These are phyloP conservation scores for Drosophila borealis DNA, from an alignment of 2,888 invertebrate genomes.

Conservation along the genomic window DNA sequence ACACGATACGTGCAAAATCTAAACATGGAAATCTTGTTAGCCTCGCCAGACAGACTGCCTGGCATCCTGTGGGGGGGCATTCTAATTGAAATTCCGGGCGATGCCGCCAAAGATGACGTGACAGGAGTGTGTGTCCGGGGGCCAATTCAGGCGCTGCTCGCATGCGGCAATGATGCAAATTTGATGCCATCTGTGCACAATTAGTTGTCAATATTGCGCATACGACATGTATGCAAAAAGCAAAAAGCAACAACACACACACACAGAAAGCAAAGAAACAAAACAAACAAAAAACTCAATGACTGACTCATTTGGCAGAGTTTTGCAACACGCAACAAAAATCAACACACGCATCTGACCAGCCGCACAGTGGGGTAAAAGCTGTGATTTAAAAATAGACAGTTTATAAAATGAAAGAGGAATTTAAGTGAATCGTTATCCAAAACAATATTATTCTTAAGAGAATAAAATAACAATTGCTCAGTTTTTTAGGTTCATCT, in stretches of 20 bases:
- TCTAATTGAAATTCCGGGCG: constrained; percentile 72
- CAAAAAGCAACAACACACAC: not conserved
- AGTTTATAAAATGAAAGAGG: too few species aligned
- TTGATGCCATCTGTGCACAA: constrained; percentile 77
- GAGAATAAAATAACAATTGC: too few species aligned
- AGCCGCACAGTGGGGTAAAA: constrained; percentile 51
- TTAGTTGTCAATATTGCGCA: constrained; percentile 76
- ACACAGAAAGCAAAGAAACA: constrained; percentile 23
- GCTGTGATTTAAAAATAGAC: too few species aligned
- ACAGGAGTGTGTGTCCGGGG: constrained; percentile 5
- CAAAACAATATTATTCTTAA: too few species aligned
- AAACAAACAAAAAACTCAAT: constrained; percentile 60
- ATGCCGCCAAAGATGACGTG: constrained; percentile 37
- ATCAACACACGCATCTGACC: constrained; percentile 70
- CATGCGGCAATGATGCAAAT: constrained; percentile 68
- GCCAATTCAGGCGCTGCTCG: constrained; percentile 22
- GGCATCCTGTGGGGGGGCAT: constrained; percentile 65
- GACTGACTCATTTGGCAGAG: constrained; percentile 74
- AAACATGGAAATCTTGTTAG: constrained; percentile 76
- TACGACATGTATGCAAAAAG: constrained; percentile 62
- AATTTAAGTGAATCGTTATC: too few species aligned
- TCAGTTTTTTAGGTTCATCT: too few species aligned
- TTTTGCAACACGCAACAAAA: constrained; percentile 76
- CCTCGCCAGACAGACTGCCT: constrained; percentile 36
- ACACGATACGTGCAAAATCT: constrained; percentile 47